Evolutionary conservation across 2,113 vertebrate species (phyloP).

Genomic region (Hippocampus zosterae): DNA sequence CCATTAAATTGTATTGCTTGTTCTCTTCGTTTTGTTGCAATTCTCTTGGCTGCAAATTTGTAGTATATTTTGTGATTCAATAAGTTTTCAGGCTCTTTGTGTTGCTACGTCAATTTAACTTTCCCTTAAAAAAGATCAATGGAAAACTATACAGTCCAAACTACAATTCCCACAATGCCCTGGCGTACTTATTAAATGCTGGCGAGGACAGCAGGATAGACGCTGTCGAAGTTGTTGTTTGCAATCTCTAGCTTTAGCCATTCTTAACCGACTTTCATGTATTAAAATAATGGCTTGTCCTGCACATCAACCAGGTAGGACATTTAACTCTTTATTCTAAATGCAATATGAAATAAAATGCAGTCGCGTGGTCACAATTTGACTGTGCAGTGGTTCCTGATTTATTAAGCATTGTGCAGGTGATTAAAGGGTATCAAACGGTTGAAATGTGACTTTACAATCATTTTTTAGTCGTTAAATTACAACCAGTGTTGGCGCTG

Average conservation of each 20-base stretch:
- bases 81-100: not conserved
- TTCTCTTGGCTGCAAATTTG: not conserved
- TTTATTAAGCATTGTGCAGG: not conserved
- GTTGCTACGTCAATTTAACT: not conserved
- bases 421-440: not conserved
- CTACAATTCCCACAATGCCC: slow-evolving; percentile 63
- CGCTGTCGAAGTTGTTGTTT: not conserved
- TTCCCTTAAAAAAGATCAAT: not conserved
- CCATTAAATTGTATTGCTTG: no score
- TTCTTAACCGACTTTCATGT: not conserved
- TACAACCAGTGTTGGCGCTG: no score
- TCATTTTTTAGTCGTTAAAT: not conserved
- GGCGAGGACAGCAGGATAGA: not conserved
- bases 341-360: not conserved
- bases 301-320: slow-evolving; percentile 6
- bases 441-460: not conserved
- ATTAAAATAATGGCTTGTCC: slow-evolving; percentile 5
- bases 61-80: not conserved
- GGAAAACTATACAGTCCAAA: slow-evolving; percentile 1
- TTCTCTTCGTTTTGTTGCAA: not conserved
- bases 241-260: not conserved
- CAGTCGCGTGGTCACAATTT: no score
- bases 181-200: no score
- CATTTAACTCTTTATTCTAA: not conserved
- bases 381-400: not conserved